These are phyloP conservation scores for Gnathonemus echidnorhynchus DNA, from an alignment of 2,113 vertebrate genomes.

Conservation along the genomic window DNA sequence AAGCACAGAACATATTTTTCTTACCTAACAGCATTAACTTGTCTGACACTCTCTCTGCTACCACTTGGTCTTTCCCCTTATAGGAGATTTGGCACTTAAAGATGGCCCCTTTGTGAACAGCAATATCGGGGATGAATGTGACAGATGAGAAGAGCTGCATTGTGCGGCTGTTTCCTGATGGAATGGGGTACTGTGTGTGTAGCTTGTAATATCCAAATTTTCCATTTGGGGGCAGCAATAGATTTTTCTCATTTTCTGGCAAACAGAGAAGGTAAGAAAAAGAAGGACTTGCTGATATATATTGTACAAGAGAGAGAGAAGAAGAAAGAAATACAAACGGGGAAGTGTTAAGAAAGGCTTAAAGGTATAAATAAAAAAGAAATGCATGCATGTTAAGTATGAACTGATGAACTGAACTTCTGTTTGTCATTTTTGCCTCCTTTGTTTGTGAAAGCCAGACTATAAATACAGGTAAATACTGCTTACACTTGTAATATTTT, in stretches of 20 bases:
- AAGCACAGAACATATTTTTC: conserved; percentile 9
- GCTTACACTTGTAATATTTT: background rate
- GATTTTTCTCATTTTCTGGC: conserved; percentile 50
- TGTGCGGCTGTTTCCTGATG: conserved; percentile 28
- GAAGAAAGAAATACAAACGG: background rate
- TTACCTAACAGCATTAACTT: conserved; percentile 62
- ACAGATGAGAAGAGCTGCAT: conserved; percentile 59
- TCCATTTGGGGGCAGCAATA: conserved; percentile 46
- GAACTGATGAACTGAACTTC: background rate
- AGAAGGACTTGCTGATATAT: background rate
- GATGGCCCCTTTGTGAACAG: conserved; percentile 57
- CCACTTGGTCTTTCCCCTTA: conserved; percentile 61
- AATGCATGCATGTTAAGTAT: background rate
- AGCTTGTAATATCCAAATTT: conserved; percentile 59
- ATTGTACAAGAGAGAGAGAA: background rate
- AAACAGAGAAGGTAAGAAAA: conserved; percentile 34
- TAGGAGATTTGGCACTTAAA: conserved; percentile 68
- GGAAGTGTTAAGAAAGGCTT: background rate
- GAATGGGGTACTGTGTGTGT: conserved; percentile 48
- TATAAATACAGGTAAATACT: background rate
- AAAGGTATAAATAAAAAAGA: background rate
- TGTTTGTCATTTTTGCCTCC: background rate
- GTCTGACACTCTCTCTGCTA: conserved; percentile 58
- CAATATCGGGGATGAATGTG: conserved; percentile 62
- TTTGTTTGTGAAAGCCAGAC: background rate